Evolutionary conservation across 2,888 invertebrate species (phyloP).

Genomic region (Drosophila subquinaria): DNA sequence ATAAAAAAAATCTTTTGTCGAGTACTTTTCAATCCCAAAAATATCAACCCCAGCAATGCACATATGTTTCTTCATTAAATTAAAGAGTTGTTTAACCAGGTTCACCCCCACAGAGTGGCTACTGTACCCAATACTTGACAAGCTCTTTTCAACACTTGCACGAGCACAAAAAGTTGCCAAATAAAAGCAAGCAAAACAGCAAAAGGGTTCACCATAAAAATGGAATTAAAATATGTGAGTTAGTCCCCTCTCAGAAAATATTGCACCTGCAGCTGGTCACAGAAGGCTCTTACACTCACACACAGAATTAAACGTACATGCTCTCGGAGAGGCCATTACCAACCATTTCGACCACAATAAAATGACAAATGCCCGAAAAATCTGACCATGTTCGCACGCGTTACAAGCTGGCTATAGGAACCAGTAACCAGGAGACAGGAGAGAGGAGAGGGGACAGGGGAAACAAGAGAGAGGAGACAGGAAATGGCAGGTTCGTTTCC

Average conservation of each 20-base stretch:
- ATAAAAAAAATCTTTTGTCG: constrained; percentile 46
- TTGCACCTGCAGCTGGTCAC: constrained; percentile 75
- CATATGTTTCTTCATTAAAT: constrained; percentile 74
- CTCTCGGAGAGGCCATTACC: constrained; percentile 59
- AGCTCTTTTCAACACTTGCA: constrained; percentile 67
- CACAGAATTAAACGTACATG: constrained; percentile 5
- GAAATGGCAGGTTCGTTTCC: constrained; percentile 10
- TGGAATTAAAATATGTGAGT: constrained; percentile 73
- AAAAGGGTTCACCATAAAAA: constrained; percentile 72
- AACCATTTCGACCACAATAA: constrained; percentile 76
- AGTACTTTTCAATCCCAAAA: constrained; percentile 65
- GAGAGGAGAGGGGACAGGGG: not conserved
- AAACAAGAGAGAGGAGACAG: not conserved
- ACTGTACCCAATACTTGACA: constrained; percentile 22
- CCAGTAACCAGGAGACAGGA: not conserved
- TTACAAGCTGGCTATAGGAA: constrained; percentile 27
- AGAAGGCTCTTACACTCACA: constrained; percentile 26
- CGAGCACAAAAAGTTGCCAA: constrained; percentile 31
- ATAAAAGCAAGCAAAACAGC: constrained; percentile 30
- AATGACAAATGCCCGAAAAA: constrained; percentile 80
- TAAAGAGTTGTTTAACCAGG: constrained; percentile 66
- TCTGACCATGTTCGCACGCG: constrained; percentile 73
- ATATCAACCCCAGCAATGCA: constrained; percentile 55
- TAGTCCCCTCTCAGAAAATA: constrained; percentile 53
- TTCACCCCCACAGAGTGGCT: not conserved